Conservation (phyloP, 2,797 vertebrate genomes). For the Cheirogaleus major region DNA sequence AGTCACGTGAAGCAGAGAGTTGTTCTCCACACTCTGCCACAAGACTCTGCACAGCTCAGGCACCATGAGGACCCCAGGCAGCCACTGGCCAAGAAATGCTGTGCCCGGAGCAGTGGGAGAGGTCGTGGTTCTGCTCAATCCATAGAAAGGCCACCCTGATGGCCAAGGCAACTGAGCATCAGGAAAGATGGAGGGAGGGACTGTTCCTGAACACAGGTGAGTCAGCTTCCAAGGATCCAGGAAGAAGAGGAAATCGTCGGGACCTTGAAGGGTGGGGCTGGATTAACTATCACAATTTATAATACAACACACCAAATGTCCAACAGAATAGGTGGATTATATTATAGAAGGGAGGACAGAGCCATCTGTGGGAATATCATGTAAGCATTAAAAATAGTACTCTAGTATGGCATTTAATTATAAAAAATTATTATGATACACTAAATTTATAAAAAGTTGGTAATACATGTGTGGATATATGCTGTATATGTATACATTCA, state of each 20-base stretch:
- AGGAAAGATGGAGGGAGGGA: not conserved
- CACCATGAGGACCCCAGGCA: not conserved
- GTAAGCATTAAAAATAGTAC: not conserved
- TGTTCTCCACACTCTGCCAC: not conserved
- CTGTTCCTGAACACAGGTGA: not conserved
- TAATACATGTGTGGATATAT: not conserved
- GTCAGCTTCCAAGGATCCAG: not conserved
- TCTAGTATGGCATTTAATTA: not conserved
- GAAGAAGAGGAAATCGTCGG: not conserved
- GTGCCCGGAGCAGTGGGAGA: not conserved
- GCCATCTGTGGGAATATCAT: not conserved
- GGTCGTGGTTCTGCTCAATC: too few species aligned
- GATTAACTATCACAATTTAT: not conserved
- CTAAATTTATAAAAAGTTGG: not conserved
- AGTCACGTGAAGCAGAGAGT: not conserved
- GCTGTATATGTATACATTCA: not conserved
- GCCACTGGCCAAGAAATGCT: not conserved
- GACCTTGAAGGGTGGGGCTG: not conserved
- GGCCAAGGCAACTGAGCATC: not conserved
- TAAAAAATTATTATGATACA: not conserved
- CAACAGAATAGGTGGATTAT: not conserved
- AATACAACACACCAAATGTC: not conserved
- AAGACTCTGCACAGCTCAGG: not conserved
- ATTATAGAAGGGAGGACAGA: not conserved
- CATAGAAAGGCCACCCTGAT: fast-evolving